Base-by-base conservation (phyloP, 2,113 vertebrate genomes). In the Ardeotis arabs region DNA sequence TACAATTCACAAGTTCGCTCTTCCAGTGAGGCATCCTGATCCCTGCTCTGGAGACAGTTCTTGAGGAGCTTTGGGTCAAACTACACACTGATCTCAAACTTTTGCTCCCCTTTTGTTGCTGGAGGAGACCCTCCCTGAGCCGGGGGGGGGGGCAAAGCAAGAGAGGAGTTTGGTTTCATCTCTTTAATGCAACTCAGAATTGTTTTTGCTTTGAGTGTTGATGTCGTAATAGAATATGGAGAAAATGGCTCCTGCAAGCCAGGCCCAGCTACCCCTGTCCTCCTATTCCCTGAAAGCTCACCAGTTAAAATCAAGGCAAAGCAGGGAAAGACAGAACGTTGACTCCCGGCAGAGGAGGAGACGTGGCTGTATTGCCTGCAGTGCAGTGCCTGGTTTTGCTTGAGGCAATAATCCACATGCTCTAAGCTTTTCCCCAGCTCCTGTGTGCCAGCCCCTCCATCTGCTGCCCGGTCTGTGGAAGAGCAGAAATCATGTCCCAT, bases 401-500 rank as follows among this genome's bases (percentile, higher is more conserved):
- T 47, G 37, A 70, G 56, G 64, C 63, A 81, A 33, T 52, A 86
- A 87, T 7, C 66, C 39, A 24, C 17, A 4, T 2, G 29, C 53
- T 45, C 4, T 22, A 29, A 47, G 37, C 12, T 47, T 39, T 58
- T 72, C 35, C 31, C 58, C 49, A 87, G 63, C 39, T 35, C 35
- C 13, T 0, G 0, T 23, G 33, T 59, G 59, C 52, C 64, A 74
- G 39, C 18, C 25, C 37, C 27, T 76, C 22, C 59, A 35, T 33
- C 53, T 31, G 35, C 53, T 87, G 39, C 73, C 69, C n/a, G 49
- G 4, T 56, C 60, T 83, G 78, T 78, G 56, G 56, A n/a, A 68
- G 11, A 84, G 50, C 63, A 68, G 63, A 84, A n/a, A 47, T 66
- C 44, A 2, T 8, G 67, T 31, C 64, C 50, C 50, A 23, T 24